Conservation (phyloP, 2,113 vertebrate species). For the Onychostruthus taczanowskii region DNA sequence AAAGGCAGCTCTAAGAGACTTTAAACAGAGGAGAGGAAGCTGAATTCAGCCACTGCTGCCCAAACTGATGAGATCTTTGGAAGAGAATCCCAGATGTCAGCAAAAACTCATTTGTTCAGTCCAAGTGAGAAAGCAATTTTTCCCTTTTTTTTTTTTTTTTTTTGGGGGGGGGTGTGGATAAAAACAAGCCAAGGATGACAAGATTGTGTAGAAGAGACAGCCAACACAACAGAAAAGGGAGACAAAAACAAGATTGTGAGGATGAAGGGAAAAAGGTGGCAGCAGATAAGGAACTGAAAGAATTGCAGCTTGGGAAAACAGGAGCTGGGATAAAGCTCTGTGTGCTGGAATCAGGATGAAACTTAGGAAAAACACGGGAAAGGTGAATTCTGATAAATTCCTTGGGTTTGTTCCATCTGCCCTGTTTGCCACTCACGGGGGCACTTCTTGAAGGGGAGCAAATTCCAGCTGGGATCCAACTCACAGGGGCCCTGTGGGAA, state of each 20-base stretch:
- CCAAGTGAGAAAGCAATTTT: neutral
- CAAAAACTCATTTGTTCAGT: neutral
- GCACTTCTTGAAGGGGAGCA: neutral
- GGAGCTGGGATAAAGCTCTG: neutral
- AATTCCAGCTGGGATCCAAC: neutral
- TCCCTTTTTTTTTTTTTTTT: neutral
- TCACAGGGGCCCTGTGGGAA: fast-evolving
- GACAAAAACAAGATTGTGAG: neutral
- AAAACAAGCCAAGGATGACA: neutral
- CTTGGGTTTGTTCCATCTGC: neutral
- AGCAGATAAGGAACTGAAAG: neutral
- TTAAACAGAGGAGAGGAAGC: neutral
- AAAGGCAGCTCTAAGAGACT: neutral
- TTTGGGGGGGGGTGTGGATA: neutral
- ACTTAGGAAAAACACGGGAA: neutral
- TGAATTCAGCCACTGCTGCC: neutral
- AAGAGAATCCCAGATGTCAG: constrained; percentile 19
- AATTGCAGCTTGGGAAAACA: neutral
- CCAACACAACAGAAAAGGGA: neutral
- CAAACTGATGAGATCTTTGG: neutral
- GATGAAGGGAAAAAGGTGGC: neutral
- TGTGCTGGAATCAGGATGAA: neutral
- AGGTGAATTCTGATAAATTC: neutral
- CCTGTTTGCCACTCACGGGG: fast-evolving
- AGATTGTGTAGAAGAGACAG: neutral